Conservation (phyloP, 1,140 invertebrate genomes). For the Maniola jurtina region DNA sequence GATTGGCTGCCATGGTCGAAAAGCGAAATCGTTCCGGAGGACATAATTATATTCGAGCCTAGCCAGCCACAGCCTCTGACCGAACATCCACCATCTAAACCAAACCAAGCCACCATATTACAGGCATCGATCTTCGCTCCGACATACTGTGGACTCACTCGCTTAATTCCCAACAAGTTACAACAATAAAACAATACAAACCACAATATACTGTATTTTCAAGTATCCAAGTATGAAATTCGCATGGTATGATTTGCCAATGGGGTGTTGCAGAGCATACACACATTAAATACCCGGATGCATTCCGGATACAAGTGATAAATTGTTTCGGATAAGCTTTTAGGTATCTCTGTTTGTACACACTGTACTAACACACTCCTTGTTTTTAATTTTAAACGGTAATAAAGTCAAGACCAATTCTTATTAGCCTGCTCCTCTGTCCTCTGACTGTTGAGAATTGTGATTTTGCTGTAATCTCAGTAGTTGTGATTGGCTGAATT, state of each 20-base stretch:
- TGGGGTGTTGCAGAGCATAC: conserved; percentile 1
- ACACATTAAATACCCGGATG: conserved; percentile 19
- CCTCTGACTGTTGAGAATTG: too few relatives aligned
- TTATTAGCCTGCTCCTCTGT: too few relatives aligned
- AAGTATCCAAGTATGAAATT: background rate
- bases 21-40: too few relatives aligned
- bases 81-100: conserved; percentile 6
- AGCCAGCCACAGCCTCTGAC: background rate
- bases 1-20: too few relatives aligned
- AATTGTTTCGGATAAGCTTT: conserved; percentile 30
- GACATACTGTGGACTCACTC: conserved; percentile 26
- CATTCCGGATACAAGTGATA: conserved; percentile 33
- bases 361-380: background rate
- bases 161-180: conserved; percentile 10
- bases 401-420: too few relatives aligned
- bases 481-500: too few relatives aligned
- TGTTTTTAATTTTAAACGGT: too few relatives aligned
- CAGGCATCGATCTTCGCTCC: conserved; percentile 27
- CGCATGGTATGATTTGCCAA: conserved; percentile 1
- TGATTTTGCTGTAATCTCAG: too few relatives aligned
- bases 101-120: conserved; percentile 7
- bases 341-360: conserved; percentile 6
- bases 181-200: background rate
- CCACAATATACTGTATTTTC: background rate
- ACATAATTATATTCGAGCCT: too few relatives aligned